A percentile compares a stretch with the other conserved stretches of the same genome.
phyloP scores from a whole-genome alignment of 2,113 vertebrate genomes.

The Apteryx owenii region DNA sequence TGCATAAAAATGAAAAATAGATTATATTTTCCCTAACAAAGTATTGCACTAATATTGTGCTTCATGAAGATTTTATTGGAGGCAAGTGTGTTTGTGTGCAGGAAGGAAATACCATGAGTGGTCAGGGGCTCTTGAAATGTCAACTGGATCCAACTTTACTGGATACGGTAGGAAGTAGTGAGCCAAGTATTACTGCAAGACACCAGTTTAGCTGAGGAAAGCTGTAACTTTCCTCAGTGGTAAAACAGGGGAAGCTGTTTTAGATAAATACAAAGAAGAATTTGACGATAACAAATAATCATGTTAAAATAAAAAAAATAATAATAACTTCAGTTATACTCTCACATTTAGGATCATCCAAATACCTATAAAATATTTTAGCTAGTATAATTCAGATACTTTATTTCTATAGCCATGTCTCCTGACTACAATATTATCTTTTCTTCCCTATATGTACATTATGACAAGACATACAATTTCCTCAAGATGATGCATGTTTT shows the following conservation, averaged over 20 bases:
- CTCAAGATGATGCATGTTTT: background rate
- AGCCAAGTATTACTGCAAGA: background rate
- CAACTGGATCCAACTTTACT: background rate
- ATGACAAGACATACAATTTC: background rate
- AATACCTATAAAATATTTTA: background rate
- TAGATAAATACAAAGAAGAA: background rate
- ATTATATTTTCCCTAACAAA: background rate
- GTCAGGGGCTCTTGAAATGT: background rate
- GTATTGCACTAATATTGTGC: background rate
- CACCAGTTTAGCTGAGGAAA: background rate
- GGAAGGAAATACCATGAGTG: background rate
- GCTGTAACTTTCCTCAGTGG: background rate
- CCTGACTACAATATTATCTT: background rate
- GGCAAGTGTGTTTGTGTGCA: background rate
- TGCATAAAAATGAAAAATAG: background rate
- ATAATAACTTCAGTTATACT: background rate
- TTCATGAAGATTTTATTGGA: background rate
- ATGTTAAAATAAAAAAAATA: background rate
- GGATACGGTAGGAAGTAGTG: background rate
- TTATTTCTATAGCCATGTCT: background rate
- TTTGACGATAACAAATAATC: background rate
- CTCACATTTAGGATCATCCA: background rate
- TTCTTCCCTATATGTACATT: background rate
- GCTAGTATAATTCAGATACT: background rate
- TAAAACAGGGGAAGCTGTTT: background rate